These are phyloP conservation scores for Schizopygopsis pylzovi DNA, from an alignment of 2,797 vertebrate species.

Conservation along the genomic window DNA sequence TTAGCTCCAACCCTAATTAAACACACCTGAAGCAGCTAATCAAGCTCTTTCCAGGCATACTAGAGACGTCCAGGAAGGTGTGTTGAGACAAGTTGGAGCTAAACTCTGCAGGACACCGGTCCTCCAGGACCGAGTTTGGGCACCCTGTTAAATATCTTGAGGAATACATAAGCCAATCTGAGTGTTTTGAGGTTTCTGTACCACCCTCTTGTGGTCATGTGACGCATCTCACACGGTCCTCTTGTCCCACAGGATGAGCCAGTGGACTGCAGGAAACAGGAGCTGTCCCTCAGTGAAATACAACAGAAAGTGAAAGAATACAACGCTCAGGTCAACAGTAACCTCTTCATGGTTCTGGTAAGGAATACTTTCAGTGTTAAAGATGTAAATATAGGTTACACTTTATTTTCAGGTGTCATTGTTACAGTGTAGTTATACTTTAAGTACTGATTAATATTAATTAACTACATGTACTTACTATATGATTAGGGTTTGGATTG, in stretches of 20 bases:
- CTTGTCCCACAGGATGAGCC: conserved; percentile 85
- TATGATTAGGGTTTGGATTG: background rate
- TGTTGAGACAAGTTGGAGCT: no score
- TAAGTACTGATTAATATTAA: background rate
- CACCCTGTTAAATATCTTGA: background rate
- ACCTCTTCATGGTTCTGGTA: conserved; percentile 95
- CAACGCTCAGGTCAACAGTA: conserved; percentile 93
- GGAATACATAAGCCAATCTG: background rate
- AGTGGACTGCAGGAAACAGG: conserved; percentile 80
- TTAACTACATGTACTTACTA: background rate
- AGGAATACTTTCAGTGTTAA: conserved; percentile 40
- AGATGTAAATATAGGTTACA: no score
- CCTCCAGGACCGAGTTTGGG: no score
- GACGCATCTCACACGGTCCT: background rate
- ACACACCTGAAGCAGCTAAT: no score
- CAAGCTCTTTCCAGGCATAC: no score
- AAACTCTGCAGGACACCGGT: no score
- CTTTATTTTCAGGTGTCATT: background rate
- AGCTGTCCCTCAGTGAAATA: conserved; percentile 82
- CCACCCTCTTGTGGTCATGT: background rate
- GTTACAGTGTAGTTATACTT: background rate
- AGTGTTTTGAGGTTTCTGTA: background rate
- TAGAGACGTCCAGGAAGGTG: no score
- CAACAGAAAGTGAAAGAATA: conserved; percentile 94
- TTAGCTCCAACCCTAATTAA: no score